Base-by-base conservation (phyloP, 2,113 vertebrate species). In the Corythoichthys intestinalis region DNA sequence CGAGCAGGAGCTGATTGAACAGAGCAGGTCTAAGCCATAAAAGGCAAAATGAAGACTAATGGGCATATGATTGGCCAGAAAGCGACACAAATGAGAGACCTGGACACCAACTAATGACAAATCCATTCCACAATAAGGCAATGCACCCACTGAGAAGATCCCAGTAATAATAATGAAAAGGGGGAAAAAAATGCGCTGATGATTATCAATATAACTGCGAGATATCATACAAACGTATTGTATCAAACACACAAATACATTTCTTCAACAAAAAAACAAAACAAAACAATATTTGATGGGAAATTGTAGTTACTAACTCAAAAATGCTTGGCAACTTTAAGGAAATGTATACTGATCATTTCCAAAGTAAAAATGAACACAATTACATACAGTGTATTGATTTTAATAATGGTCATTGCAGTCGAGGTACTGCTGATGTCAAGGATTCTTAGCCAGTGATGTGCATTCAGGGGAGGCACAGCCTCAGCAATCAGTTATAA, bases 11-110 rank as follows among this genome's bases (percentile, higher is more conserved):
- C 77, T 82, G 73, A 82, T 74, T 76, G 76, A 80, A 78, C 72
- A 15, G 64, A 81, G 66, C 37, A 15, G 57, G 72, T 37, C 61
- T 13, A 2, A 49, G 71, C 82, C 75, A 76, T 85, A 77, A 86
- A 76, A 78, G 75, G 60, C 78, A 72, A 77, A 85, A 87, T 86
- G 72, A 81, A 85, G 83, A 88, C 82, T 83, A 88, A 90, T 90
- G 83, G 82, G 52, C 60, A 69, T 79, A 82, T 87, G 81, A 89
- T 85, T 80, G 68, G 77, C 67, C 56, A 1, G 62, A 71, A 85
- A 82, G 80, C 69, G 71, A 78, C 78, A 86, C 77, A 84, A 87
- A 83, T 81, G 77, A 79, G 72, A 63, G 77, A 56, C 53, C 52
- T 57, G 73, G 69, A 82, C 68, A 84, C 66, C 68, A 77, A 82